Percentiles rank a stretch among this genome's conserved stretches.
phyloP scores from a whole-genome alignment of 2,113 vertebrate genomes.

The Glaucidium brasilianum region DNA sequence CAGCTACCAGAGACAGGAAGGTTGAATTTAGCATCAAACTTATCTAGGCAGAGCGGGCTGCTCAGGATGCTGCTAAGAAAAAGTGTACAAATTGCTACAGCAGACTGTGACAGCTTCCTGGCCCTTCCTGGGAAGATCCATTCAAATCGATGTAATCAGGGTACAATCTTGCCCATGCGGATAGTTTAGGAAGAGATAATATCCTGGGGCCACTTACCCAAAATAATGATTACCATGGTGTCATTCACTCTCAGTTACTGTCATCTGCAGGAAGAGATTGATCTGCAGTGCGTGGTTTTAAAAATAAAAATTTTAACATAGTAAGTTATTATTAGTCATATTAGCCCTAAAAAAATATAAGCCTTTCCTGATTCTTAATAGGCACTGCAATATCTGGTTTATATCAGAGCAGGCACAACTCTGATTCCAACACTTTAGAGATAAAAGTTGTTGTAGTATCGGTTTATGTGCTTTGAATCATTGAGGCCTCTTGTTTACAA shows the following conservation, averaged over 20 bases:
- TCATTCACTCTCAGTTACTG: not conserved
- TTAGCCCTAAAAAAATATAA: not conserved
- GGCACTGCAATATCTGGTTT: not conserved
- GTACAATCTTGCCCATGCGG: not conserved
- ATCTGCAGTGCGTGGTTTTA: not conserved
- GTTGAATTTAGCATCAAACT: constrained; percentile 45
- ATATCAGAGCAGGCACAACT: not conserved
- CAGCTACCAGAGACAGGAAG: constrained; percentile 41
- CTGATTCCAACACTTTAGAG: not conserved
- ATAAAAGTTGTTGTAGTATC: not conserved
- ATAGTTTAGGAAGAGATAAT: not conserved
- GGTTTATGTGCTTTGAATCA: not conserved
- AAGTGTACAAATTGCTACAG: not conserved
- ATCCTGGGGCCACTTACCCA: not conserved
- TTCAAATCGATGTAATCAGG: not conserved
- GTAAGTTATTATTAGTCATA: not conserved
- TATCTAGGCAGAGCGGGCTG: constrained; percentile 21
- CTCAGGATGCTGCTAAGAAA: constrained; percentile 16
- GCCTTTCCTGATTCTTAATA: not conserved
- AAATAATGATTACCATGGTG: not conserved
- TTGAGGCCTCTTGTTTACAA: not conserved
- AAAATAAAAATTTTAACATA: not conserved
- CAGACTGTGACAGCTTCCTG: not conserved
- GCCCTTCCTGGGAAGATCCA: not conserved
- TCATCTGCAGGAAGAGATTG: not conserved